A percentile compares a stretch with the other conserved stretches of the same genome.
phyloP scores from a whole-genome alignment of 2,113 vertebrate genomes.

The Oplegnathus fasciatus region DNA sequence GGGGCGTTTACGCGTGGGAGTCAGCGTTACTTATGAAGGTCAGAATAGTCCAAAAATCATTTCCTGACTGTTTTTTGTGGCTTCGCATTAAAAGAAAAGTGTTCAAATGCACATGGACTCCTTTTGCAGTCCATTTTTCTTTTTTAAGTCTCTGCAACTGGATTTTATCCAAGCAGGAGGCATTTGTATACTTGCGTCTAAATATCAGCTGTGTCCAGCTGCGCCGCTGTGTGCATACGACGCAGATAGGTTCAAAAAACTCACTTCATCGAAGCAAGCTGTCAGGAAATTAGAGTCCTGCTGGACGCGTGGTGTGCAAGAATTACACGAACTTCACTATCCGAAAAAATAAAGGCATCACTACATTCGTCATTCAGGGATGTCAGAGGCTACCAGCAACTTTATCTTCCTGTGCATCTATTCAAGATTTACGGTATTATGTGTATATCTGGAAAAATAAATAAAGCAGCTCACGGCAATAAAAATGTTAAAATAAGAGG shows the following conservation, averaged over 20 bases:
- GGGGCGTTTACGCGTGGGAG: constrained; percentile 28
- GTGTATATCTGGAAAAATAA: too few relatives aligned
- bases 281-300: neutral
- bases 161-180: neutral
- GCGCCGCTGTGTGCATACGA: neutral
- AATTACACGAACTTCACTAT: neutral
- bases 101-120: neutral
- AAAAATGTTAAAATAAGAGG: neutral
- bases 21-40: neutral
- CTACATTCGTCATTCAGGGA: neutral
- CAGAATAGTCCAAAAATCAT: neutral
- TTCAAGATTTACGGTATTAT: neutral
- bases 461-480: neutral
- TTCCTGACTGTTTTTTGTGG: neutral
- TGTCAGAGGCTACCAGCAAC: too few relatives aligned
- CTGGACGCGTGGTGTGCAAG: neutral
- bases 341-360: neutral
- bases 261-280: neutral
- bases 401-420: neutral
- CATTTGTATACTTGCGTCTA: neutral
- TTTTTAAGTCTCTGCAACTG: neutral
- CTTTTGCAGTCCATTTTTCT: neutral
- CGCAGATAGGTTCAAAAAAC: neutral
- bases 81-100: neutral
- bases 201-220: neutral